These are phyloP conservation scores for Cacoxenus indagator DNA, from an alignment of 2,888 invertebrate genomes.

Conservation along the genomic window DNA sequence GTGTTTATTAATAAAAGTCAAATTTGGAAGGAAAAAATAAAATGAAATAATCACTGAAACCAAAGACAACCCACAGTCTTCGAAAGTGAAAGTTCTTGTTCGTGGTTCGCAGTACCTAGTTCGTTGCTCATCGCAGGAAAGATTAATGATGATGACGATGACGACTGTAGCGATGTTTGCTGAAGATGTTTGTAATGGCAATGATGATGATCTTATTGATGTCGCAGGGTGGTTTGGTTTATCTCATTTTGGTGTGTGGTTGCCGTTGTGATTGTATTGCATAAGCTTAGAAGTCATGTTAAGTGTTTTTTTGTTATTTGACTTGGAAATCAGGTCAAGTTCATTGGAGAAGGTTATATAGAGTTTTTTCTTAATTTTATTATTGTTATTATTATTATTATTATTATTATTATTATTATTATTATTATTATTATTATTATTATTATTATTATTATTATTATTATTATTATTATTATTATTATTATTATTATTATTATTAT, in stretches of 20 bases:
- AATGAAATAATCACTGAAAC: background rate
- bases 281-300: slow-evolving; percentile 14
- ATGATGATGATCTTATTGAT: background rate
- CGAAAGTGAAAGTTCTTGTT: slow-evolving; percentile 19
- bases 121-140: background rate
- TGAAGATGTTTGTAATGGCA: background rate
- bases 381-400: too few species aligned
- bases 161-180: background rate
- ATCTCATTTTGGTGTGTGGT: background rate
- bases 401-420: too few species aligned
- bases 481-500: too few species aligned
- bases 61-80: background rate
- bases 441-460: too few species aligned
- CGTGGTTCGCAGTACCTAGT: background rate
- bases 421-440: too few species aligned
- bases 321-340: slow-evolving; percentile 10
- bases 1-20: slow-evolving; percentile 5
- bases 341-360: too few species aligned
- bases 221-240: slow-evolving; percentile 7
- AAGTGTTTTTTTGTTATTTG: background rate
- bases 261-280: background rate
- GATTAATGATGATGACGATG: slow-evolving; percentile 2
- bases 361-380: too few species aligned
- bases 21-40: background rate
- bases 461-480: too few species aligned